These are phyloP conservation scores for Anas platyrhynchos DNA, from an alignment of 2,113 vertebrate species.

Conservation along the genomic window DNA sequence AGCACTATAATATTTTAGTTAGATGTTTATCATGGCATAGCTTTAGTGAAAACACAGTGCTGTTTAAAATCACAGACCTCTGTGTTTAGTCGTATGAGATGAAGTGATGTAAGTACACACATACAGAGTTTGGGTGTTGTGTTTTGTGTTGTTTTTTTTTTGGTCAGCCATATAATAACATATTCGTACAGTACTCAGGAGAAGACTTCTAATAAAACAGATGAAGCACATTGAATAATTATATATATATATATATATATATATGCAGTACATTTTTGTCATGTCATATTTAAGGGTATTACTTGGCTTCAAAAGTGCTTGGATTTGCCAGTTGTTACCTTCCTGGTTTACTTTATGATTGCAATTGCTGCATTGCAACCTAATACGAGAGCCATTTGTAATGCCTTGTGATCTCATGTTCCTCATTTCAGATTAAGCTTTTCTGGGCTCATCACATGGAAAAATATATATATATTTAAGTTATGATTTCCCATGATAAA, in stretches of 20 bases:
- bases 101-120: neutral
- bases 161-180: neutral
- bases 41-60: neutral
- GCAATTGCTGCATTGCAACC: neutral
- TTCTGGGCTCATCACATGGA: neutral
- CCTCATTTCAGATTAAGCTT: neutral
- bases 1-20: neutral
- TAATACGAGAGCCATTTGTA: neutral
- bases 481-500: neutral
- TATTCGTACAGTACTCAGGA: neutral
- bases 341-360: neutral
- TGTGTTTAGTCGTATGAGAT: neutral
- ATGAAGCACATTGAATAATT: constrained; percentile 24
- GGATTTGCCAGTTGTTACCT: constrained; percentile 29
- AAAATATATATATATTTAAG: neutral
- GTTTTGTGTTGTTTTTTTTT: neutral
- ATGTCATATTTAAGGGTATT: constrained; percentile 24
- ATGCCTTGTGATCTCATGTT: neutral
- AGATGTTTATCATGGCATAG: neutral
- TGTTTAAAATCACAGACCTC: constrained; percentile 1
- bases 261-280: neutral
- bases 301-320: constrained; percentile 23
- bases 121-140: neutral
- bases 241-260: neutral
- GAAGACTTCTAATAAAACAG: constrained; percentile 11